phyloP scores from a whole-genome alignment of 2,113 vertebrate genomes.

The Oenanthe melanoleuca region DNA sequence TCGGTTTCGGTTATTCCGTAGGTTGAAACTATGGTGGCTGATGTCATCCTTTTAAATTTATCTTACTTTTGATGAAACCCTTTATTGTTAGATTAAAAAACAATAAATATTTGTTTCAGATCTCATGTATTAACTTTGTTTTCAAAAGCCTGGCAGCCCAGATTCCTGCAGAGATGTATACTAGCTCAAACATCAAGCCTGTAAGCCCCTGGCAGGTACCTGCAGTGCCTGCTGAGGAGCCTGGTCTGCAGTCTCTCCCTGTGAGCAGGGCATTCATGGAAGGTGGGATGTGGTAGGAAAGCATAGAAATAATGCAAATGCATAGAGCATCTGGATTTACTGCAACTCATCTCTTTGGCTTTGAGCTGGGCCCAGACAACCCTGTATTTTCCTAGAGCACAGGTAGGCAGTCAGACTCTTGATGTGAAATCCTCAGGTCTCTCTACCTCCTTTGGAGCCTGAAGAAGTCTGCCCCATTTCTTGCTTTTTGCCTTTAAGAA shows the following conservation, averaged over 20 bases:
- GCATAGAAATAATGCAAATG: background rate
- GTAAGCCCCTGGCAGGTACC: background rate
- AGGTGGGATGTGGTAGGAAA: background rate
- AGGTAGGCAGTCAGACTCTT: background rate
- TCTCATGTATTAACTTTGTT: background rate
- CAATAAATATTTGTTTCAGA: background rate
- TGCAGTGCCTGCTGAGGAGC: background rate
- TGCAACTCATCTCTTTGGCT: background rate
- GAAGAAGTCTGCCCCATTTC: background rate
- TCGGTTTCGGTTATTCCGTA: conserved; percentile 11
- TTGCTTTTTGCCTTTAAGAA: background rate
- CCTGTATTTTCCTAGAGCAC: background rate
- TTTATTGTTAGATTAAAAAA: background rate
- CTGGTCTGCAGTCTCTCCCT: background rate
- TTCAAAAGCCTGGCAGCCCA: background rate
- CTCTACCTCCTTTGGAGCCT: background rate
- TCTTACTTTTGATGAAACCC: background rate
- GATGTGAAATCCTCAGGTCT: background rate
- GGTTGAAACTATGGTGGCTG: conserved; percentile 4
- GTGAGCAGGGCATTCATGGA: background rate
- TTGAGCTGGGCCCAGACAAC: background rate
- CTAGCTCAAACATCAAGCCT: background rate
- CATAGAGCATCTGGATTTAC: background rate
- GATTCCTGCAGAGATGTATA: background rate
- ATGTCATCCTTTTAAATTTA: conserved; percentile 5